These are phyloP conservation scores for Acipenser ruthenus DNA, from an alignment of 2,797 vertebrate genomes.

Conservation along the genomic window DNA sequence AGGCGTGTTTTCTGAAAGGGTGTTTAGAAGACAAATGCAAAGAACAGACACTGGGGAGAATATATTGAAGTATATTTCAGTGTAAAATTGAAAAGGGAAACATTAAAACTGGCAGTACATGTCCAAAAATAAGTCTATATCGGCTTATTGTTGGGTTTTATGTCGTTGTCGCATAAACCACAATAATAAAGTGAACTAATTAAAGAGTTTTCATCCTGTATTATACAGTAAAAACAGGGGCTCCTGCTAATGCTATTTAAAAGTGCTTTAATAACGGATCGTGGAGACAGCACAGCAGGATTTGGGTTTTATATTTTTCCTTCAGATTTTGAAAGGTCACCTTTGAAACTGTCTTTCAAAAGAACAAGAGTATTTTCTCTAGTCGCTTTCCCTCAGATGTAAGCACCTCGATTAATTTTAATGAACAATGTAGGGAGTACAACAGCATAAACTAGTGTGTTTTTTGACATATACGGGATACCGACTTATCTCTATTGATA, in stretches of 20 bases:
- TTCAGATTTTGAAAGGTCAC: slow-evolving; percentile 26
- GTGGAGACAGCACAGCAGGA: slow-evolving; percentile 23
- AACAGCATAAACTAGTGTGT: slow-evolving; percentile 21
- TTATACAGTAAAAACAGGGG: not conserved
- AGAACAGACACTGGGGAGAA: too few relatives aligned
- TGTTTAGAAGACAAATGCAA: too few relatives aligned
- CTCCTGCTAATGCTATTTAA: slow-evolving; percentile 15
- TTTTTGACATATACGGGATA: slow-evolving; percentile 22
- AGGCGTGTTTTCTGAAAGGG: too few relatives aligned
- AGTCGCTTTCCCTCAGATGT: slow-evolving; percentile 13
- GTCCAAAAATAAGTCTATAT: too few relatives aligned
- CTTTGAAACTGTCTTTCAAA: slow-evolving; percentile 29
- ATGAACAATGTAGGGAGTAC: slow-evolving; percentile 25
- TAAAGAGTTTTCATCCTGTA: not conserved
- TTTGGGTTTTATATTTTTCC: slow-evolving; percentile 22
- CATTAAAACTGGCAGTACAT: too few relatives aligned
- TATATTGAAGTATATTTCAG: too few relatives aligned
- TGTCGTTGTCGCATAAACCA: not conserved
- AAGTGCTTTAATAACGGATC: slow-evolving; percentile 25
- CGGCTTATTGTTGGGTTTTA: too few relatives aligned
- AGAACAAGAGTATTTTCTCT: slow-evolving; percentile 28
- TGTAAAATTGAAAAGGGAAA: too few relatives aligned
- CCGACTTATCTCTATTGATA: slow-evolving; percentile 18
- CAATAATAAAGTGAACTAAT: not conserved
- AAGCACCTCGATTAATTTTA: slow-evolving; percentile 12